Conservation (phyloP, 2,888 invertebrate species). For the Pyralis farinalis region DNA sequence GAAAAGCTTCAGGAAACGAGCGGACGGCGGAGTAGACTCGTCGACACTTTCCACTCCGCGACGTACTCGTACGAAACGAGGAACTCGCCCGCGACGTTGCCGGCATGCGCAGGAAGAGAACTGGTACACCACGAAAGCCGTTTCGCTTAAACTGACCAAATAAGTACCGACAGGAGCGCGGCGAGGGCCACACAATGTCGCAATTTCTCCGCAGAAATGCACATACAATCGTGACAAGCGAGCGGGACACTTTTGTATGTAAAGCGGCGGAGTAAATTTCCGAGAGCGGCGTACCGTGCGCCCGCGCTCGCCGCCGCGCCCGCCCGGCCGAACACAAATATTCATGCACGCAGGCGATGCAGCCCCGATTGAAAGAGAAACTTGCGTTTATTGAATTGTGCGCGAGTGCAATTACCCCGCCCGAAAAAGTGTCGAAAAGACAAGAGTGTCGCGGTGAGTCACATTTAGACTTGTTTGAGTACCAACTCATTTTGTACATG, state of each 20-base stretch:
- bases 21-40: slow-evolving; percentile 11
- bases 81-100: slow-evolving; percentile 14
- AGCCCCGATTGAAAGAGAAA: slow-evolving; percentile 52
- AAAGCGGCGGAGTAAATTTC: slow-evolving; percentile 21
- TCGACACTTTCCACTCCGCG: slow-evolving; percentile 9
- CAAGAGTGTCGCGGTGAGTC: too few relatives aligned
- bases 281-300: too few relatives aligned
- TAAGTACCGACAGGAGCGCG: slow-evolving; percentile 10
- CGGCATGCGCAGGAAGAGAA: slow-evolving; percentile 25
- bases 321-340: too few relatives aligned
- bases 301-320: too few relatives aligned
- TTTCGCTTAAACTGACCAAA: slow-evolving; percentile 30
- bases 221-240: slow-evolving; percentile 32
- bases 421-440: too few relatives aligned
- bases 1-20: slow-evolving; percentile 12
- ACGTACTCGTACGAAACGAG: slow-evolving; percentile 18
- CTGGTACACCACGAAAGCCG: slow-evolving; percentile 29
- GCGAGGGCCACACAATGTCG: slow-evolving; percentile 17
- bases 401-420: too few relatives aligned
- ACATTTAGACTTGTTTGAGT: too few relatives aligned
- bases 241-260: slow-evolving; percentile 27
- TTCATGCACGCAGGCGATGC: background rate
- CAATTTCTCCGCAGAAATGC: slow-evolving; percentile 31
- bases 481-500: too few relatives aligned
- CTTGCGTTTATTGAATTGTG: slow-evolving; percentile 18